phyloP scores from a whole-genome alignment of 1,140 invertebrate species.

The Vanessa atalanta region DNA sequence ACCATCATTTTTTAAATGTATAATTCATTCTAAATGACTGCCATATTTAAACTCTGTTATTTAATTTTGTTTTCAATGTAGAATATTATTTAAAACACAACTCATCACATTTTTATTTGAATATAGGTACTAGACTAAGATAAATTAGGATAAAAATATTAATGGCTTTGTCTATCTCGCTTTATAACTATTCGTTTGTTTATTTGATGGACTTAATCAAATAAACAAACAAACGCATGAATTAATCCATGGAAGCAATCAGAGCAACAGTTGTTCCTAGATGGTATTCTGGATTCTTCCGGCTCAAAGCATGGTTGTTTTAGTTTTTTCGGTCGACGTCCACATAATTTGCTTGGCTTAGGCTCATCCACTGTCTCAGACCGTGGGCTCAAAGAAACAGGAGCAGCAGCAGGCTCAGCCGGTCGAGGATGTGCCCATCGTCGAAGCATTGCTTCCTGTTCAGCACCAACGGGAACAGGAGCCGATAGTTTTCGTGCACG shows the following conservation, averaged over 20 bases:
- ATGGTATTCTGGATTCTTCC: constrained; percentile 53
- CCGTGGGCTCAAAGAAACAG: constrained; percentile 65
- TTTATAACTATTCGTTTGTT: background rate
- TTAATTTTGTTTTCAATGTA: background rate
- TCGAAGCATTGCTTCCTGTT: constrained; percentile 67
- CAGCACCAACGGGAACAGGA: constrained; percentile 68
- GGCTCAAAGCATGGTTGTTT: constrained; percentile 71
- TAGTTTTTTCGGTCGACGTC: constrained; percentile 60
- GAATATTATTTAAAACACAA: background rate
- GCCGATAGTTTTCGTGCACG: constrained; percentile 65
- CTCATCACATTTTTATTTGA: constrained; percentile 1
- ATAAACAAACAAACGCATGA: constrained; percentile 75
- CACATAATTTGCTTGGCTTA: constrained; percentile 65
- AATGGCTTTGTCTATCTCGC: background rate
- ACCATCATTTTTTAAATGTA: background rate
- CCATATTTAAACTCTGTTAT: background rate
- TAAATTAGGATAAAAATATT: background rate
- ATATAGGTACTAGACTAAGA: background rate
- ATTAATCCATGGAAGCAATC: constrained; percentile 73
- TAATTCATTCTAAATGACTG: background rate
- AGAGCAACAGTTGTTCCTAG: constrained; percentile 69
- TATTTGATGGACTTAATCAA: constrained; percentile 61
- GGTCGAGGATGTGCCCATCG: constrained; percentile 69
- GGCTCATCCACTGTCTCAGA: constrained; percentile 65
- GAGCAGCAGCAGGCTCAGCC: constrained; percentile 61